Evolutionary conservation across 2,888 invertebrate species (phyloP).

Genomic region (Sicus ferrugineus): DNA sequence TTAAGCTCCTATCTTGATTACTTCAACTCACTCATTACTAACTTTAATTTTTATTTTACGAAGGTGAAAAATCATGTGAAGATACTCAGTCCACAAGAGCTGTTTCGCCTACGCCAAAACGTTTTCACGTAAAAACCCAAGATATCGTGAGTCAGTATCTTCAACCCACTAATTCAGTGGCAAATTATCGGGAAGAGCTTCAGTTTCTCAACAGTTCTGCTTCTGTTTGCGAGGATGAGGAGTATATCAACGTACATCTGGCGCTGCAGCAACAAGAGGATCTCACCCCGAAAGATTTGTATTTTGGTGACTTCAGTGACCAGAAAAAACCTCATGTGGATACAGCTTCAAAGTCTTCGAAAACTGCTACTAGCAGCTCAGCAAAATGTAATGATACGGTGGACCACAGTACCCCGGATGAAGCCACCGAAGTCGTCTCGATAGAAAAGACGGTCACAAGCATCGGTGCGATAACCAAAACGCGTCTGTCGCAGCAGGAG

Average conservation of each 20-base stretch:
- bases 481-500: background rate
- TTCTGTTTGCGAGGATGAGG: conserved; percentile 56
- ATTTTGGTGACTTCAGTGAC: conserved; percentile 38
- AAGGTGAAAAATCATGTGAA: conserved; percentile 37
- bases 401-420: conserved; percentile 20
- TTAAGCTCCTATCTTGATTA: background rate
- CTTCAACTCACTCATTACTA: background rate
- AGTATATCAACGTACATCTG: conserved; percentile 32
- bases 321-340: conserved; percentile 1
- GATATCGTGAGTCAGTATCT: conserved; percentile 53
- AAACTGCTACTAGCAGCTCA: background rate
- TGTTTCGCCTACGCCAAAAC: conserved; percentile 14
- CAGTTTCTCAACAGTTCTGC: conserved; percentile 58
- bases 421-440: background rate
- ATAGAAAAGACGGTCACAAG: background rate
- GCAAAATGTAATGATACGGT: conserved; percentile 31
- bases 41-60: conserved; percentile 6
- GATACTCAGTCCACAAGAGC: conserved; percentile 21
- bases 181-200: conserved; percentile 43
- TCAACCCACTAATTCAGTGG: conserved; percentile 36
- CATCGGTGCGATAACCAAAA: conserved; percentile 8
- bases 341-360: background rate
- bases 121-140: conserved; percentile 47
- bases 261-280: conserved; percentile 17
- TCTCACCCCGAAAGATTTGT: too few species aligned